phyloP scores from a whole-genome alignment of 2,113 vertebrate species.

The Cisticola juncidis region DNA sequence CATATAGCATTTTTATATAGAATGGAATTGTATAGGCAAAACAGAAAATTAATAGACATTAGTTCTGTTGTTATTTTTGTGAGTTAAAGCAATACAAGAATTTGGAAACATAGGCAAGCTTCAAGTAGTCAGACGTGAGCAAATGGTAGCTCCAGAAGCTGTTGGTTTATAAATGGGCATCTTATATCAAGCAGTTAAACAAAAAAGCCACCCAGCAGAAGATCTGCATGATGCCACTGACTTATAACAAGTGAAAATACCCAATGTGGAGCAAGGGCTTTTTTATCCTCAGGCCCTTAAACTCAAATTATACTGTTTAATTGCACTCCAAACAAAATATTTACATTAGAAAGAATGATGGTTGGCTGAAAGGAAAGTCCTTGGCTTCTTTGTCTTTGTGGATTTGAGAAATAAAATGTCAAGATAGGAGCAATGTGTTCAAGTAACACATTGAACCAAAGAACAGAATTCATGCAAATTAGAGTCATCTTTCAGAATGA shows the following conservation, averaged over 20 bases:
- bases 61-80: neutral
- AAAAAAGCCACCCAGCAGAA: neutral
- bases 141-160: neutral
- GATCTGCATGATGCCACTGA: rapidly evolving
- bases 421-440: neutral
- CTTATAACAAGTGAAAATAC: neutral
- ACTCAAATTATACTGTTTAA: neutral
- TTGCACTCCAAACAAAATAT: neutral
- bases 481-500: neutral
- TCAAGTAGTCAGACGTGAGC: neutral
- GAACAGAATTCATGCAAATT: neutral
- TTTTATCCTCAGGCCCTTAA: neutral
- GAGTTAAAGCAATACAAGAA: neutral
- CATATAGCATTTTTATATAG: neutral
- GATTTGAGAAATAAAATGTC: neutral
- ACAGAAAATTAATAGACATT: neutral
- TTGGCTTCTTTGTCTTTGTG: neutral
- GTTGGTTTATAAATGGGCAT: neutral
- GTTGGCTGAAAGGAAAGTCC: neutral
- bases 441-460: neutral
- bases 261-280: neutral
- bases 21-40: neutral
- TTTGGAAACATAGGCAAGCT: neutral
- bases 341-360: neutral
- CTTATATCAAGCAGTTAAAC: neutral